A percentile compares a stretch with the other conserved stretches of the same genome.
Conservation (phyloP, 2,797 vertebrate genomes). For the Enteromius viviparus region DNA sequence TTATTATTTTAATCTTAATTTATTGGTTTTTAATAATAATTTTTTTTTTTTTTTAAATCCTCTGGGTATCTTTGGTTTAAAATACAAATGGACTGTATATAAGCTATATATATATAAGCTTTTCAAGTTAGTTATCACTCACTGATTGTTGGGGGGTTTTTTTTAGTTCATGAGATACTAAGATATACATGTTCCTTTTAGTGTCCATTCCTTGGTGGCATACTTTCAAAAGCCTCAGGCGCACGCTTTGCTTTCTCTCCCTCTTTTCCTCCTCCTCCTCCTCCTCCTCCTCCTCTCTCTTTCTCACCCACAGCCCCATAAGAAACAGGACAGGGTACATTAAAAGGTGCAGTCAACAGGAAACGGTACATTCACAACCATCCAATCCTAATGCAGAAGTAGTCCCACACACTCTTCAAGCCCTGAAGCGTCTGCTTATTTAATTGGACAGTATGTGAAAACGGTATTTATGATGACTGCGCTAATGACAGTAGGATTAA, state of each 20-base stretch:
- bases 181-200: not conserved
- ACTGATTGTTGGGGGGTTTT: not conserved
- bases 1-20: not conserved
- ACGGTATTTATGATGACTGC: conserved; percentile 1
- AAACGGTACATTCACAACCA: conserved; percentile 34
- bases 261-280: not conserved
- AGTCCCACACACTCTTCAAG: conserved; percentile 4
- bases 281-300: not conserved
- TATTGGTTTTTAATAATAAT: too few species aligned
- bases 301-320: conserved; percentile 25
- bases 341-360: conserved; percentile 51
- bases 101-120: too few species aligned
- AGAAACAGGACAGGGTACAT: conserved; percentile 32
- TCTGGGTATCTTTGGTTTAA: not conserved
- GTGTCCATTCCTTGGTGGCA: conserved; percentile 21
- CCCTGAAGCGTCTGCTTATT: conserved; percentile 17
- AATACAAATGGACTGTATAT: not conserved
- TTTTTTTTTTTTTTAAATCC: not conserved
- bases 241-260: conserved; percentile 9
- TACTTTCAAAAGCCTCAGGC: conserved; percentile 29
- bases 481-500: not conserved
- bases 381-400: conserved; percentile 23
- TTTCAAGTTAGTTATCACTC: not conserved
- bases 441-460: conserved; percentile 23
- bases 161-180: conserved; percentile 19